phyloP scores from a whole-genome alignment of 2,113 vertebrate species.

The Chaetorhynchus papuensis region DNA sequence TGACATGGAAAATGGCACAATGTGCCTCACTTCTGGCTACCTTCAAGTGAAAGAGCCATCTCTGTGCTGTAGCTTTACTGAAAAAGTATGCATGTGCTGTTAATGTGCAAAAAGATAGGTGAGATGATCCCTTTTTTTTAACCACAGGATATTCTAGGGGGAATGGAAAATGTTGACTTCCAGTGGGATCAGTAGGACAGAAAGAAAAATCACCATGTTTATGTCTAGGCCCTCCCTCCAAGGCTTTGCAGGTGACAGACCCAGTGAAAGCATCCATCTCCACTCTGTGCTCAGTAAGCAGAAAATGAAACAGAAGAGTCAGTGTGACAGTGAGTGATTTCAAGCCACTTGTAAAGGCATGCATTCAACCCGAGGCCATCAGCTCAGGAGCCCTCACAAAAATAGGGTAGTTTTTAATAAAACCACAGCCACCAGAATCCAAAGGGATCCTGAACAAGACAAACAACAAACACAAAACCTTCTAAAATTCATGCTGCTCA shows the following conservation, averaged over 20 bases:
- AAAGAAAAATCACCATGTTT: constrained; percentile 41
- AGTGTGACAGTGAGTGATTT: constrained; percentile 60
- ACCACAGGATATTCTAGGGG: background rate
- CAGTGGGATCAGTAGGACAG: background rate
- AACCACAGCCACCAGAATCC: background rate
- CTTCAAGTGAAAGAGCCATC: background rate
- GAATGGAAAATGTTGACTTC: background rate
- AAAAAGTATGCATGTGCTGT: background rate
- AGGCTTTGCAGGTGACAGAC: constrained; percentile 44
- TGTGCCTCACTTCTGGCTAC: background rate
- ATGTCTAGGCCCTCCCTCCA: constrained; percentile 8
- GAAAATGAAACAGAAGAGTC: constrained; percentile 67
- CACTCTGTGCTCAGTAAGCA: constrained; percentile 59
- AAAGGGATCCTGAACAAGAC: constrained; percentile 11
- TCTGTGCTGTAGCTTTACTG: background rate
- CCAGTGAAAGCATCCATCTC: constrained; percentile 58
- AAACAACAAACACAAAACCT: background rate
- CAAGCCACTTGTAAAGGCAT: constrained; percentile 28
- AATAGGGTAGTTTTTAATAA: constrained; percentile 40
- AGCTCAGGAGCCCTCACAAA: constrained; percentile 1
- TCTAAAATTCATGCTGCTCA: background rate
- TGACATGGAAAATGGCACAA: background rate
- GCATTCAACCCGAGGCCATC: constrained; percentile 33
- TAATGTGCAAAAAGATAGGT: background rate
- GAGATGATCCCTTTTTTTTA: background rate